Percentiles rank a stretch among this genome's conserved stretches.
Conservation (phyloP, 2,888 invertebrate species). For the Tetragonisca angustula region DNA sequence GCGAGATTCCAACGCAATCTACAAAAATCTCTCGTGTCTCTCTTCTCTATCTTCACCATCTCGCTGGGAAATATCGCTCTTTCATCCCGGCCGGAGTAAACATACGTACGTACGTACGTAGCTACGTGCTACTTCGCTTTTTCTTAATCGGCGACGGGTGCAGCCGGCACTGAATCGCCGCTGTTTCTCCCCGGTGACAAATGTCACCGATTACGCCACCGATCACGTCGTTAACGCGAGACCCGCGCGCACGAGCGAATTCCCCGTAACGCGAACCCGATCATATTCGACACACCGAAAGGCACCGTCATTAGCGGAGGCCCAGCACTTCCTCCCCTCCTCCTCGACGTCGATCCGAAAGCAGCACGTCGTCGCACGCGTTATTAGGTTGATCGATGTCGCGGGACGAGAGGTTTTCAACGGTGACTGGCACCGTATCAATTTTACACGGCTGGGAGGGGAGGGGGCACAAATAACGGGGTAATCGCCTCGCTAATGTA, state of each 20-base stretch:
- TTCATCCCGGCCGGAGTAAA: neutral
- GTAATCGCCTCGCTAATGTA: constrained; percentile 22
- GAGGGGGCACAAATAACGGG: constrained; percentile 15
- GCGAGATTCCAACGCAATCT: neutral
- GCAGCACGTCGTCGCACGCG: neutral
- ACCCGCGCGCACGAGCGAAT: constrained; percentile 4
- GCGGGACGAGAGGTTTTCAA: constrained; percentile 8
- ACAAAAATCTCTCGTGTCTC: neutral
- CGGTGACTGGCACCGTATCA: constrained; percentile 29
- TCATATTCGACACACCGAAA: constrained; percentile 47
- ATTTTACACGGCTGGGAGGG: too few relatives aligned
- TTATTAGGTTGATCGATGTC: constrained; percentile 51
- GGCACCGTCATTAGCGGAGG: constrained; percentile 39
- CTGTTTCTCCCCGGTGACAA: constrained; percentile 76
- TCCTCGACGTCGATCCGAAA: neutral
- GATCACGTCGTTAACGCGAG: constrained; percentile 41
- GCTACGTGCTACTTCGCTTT: neutral
- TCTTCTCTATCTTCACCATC: neutral
- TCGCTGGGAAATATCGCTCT: neutral
- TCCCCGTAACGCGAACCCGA: constrained; percentile 26
- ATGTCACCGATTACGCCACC: constrained; percentile 70
- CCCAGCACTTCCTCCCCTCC: neutral
- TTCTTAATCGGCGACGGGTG: constrained; percentile 58
- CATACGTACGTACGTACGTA: too few relatives aligned
- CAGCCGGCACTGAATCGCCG: constrained; percentile 66